phyloP scores from a whole-genome alignment of 1,140 invertebrate species.

The Drosophila chauvacae region DNA sequence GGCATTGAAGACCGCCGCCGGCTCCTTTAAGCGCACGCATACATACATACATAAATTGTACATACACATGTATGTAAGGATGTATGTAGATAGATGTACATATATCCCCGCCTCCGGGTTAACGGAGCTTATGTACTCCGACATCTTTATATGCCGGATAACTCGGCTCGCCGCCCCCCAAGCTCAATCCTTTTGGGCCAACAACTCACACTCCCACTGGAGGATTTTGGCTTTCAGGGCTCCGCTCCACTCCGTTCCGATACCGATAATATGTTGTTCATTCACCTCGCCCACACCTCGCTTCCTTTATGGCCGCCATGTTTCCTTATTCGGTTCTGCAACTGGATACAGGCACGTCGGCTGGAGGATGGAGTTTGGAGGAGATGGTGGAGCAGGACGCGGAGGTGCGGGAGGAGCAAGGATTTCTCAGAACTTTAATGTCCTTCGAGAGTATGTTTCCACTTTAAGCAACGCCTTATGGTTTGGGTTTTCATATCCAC shows the following conservation, averaged over 20 bases:
- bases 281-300: constrained; percentile 66
- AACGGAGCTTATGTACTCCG: constrained; percentile 33
- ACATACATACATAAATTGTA: constrained; percentile 1
- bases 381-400: neutral
- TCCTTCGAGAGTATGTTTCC: neutral
- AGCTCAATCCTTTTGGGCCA: constrained; percentile 19
- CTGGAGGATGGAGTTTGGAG: constrained; percentile 6
- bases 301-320: constrained; percentile 39
- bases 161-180: constrained; percentile 10
- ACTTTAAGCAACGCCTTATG: neutral
- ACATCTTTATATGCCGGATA: constrained; percentile 37
- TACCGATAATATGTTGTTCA: constrained; percentile 76
- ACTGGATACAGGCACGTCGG: constrained; percentile 29
- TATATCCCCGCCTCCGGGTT: constrained; percentile 12
- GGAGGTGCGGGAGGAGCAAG: constrained; percentile 6
- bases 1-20: constrained; percentile 14
- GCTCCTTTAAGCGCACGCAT: constrained; percentile 21
- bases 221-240: constrained; percentile 55
- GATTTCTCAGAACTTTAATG: constrained; percentile 24
- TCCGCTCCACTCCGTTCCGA: constrained; percentile 11
- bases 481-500: constrained; percentile 7
- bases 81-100: constrained; percentile 7
- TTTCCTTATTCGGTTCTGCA: constrained; percentile 30
- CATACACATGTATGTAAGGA: constrained; percentile 8
- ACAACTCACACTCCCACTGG: constrained; percentile 22